Evolutionary conservation across 1,140 invertebrate genomes (phyloP).

Genomic region (Nixonia krombeini): DNA sequence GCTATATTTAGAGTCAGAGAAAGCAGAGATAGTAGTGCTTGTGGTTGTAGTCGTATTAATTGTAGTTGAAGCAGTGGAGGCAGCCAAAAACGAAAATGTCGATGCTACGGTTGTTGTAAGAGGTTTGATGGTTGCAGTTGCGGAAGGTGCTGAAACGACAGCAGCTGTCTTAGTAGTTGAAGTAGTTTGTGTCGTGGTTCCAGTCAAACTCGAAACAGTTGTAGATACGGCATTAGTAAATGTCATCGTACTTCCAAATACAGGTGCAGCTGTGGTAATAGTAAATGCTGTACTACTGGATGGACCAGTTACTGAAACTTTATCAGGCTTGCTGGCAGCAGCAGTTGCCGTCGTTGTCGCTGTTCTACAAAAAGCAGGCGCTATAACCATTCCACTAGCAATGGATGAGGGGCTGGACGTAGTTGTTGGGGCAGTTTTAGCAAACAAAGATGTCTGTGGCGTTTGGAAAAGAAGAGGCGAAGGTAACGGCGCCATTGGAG

Average conservation of each 20-base stretch:
- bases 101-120: not conserved
- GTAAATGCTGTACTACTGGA: too few species aligned
- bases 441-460: slow-evolving; percentile 34
- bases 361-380: slow-evolving; percentile 33
- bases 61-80: slow-evolving; percentile 11
- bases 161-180: not conserved
- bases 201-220: not conserved
- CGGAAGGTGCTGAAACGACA: too few species aligned
- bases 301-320: not conserved
- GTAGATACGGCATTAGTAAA: not conserved
- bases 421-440: slow-evolving; percentile 27
- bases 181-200: slow-evolving; percentile 5
- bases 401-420: slow-evolving; percentile 40
- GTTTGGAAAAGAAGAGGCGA: slow-evolving; percentile 40
- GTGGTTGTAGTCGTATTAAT: not conserved
- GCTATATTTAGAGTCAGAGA: slow-evolving; percentile 15
- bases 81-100: not conserved
- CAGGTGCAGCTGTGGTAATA: not conserved
- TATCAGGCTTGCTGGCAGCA: not conserved
- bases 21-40: not conserved
- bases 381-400: slow-evolving; percentile 37
- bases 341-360: slow-evolving; percentile 6
- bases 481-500: slow-evolving; percentile 20
- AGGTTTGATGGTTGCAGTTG: too few species aligned
- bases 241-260: too few species aligned